Evolutionary conservation across 1,140 invertebrate genomes (phyloP).

Genomic region (Drosophila tsacasi): DNA sequence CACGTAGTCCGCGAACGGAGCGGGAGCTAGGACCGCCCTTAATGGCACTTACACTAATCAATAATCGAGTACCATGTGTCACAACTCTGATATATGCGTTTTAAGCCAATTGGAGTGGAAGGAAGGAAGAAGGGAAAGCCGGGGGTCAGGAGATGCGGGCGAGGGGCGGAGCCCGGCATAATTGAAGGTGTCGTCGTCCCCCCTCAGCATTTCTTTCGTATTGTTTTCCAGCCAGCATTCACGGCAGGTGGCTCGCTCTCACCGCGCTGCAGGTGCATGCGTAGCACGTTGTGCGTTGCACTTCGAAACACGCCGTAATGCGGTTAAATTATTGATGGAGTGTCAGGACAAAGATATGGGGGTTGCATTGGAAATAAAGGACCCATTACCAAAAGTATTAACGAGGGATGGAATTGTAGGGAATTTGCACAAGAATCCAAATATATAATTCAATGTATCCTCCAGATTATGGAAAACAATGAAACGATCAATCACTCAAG

Average conservation of each 20-base stretch:
- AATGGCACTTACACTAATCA: conserved; percentile 76
- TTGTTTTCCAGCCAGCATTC: conserved; percentile 9
- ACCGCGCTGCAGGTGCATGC: conserved; percentile 57
- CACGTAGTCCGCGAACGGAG: conserved; percentile 39
- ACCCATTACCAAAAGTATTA: conserved; percentile 3
- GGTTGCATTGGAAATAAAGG: conserved; percentile 18
- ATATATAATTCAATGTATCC: conserved; percentile 1
- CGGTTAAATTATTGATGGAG: conserved; percentile 63
- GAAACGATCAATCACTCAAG: conserved; percentile 9
- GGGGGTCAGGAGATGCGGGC: conserved; percentile 7
- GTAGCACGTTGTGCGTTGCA: conserved; percentile 22
- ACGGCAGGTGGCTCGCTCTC: conserved; percentile 52
- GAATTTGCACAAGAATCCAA: conserved; percentile 3
- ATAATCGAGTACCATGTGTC: conserved; percentile 53
- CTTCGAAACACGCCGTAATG: conserved; percentile 20
- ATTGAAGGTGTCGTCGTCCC: conserved; percentile 41
- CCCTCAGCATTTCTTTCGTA: conserved; percentile 26
- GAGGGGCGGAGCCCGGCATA: conserved; percentile 29
- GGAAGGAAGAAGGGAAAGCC: neutral
- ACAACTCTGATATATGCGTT: conserved; percentile 56
- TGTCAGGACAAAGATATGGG: conserved; percentile 28
- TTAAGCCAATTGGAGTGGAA: conserved; percentile 53
- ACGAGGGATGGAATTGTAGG: neutral
- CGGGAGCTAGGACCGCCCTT: conserved; percentile 29
- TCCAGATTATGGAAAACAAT: neutral